phyloP scores from a whole-genome alignment of 2,888 invertebrate genomes.

The Eupithecia abbreviata region DNA sequence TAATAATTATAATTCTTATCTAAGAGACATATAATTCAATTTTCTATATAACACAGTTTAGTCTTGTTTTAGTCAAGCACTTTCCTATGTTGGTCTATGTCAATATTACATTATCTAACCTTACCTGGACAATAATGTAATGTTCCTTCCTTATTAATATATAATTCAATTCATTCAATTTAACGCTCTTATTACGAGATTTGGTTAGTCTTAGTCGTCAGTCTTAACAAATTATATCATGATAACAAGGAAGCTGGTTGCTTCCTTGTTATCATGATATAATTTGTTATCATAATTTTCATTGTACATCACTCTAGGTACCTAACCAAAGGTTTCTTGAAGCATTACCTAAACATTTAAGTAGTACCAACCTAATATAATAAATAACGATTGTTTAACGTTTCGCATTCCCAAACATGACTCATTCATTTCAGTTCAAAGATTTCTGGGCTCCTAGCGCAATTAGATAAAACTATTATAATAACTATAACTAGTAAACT shows the following conservation, averaged over 20 bases:
- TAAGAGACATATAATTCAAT: background rate
- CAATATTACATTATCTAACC: background rate
- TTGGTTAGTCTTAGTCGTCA: background rate
- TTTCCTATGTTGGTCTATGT: background rate
- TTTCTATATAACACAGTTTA: background rate
- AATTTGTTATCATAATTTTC: background rate
- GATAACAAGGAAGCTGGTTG: background rate
- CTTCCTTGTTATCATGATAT: background rate
- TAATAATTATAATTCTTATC: background rate
- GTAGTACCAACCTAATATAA: background rate
- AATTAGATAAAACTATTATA: background rate
- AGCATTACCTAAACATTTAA: background rate
- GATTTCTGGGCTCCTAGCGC: background rate
- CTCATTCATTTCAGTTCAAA: background rate
- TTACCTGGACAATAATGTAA: background rate
- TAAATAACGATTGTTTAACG: background rate
- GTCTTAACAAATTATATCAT: too few species aligned
- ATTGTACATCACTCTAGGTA: background rate
- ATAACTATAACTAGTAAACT: background rate
- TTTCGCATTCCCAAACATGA: conserved; percentile 4
- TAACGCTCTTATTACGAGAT: background rate
- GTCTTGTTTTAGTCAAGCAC: background rate
- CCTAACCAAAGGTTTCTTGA: background rate
- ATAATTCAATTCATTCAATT: background rate
- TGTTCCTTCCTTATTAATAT: background rate